Evolutionary conservation across 2,113 vertebrate species (phyloP).

Genomic region (Harpagus bidentatus): DNA sequence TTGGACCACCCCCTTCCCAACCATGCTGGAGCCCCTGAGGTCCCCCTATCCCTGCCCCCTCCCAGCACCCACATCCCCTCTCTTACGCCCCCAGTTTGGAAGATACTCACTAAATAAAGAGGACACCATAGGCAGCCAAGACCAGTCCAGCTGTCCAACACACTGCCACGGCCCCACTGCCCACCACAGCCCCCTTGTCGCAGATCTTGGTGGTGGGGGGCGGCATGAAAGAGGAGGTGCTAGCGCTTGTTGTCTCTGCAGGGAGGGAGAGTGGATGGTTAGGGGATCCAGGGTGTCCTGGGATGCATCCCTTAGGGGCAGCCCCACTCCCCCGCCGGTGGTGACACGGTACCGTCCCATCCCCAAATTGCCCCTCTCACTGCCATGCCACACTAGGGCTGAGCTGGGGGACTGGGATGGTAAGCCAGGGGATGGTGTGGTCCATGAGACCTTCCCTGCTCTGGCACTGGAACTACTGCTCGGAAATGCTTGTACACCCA

Average conservation of each 20-base stretch:
- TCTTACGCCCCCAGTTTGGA: rapidly evolving
- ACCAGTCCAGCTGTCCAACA: conserved; percentile 65
- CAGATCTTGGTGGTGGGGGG: conserved; percentile 64
- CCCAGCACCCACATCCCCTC: not conserved
- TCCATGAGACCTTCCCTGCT: not conserved
- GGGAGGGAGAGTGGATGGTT: not conserved
- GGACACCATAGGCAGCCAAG: conserved; percentile 54
- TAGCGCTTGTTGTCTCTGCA: conserved; percentile 58
- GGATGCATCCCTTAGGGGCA: not conserved
- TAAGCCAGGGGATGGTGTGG: not conserved
- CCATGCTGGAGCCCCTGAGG: rapidly evolving
- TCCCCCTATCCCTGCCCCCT: not conserved
- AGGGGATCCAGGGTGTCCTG: not conserved
- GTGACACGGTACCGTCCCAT: rapidly evolving
- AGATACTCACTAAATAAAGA: conserved; percentile 72
- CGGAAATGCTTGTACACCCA: not conserved
- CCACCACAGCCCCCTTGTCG: conserved; percentile 43
- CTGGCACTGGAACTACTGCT: not conserved
- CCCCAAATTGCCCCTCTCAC: not conserved
- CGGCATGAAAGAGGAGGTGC: conserved; percentile 63
- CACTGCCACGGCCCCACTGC: conserved; percentile 37
- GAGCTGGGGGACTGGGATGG: not conserved
- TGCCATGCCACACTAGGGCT: not conserved
- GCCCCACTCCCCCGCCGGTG: rapidly evolving
- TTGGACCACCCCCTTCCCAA: not conserved